Conservation (phyloP, 2,888 invertebrate genomes). For the Octodonta nipae region DNA sequence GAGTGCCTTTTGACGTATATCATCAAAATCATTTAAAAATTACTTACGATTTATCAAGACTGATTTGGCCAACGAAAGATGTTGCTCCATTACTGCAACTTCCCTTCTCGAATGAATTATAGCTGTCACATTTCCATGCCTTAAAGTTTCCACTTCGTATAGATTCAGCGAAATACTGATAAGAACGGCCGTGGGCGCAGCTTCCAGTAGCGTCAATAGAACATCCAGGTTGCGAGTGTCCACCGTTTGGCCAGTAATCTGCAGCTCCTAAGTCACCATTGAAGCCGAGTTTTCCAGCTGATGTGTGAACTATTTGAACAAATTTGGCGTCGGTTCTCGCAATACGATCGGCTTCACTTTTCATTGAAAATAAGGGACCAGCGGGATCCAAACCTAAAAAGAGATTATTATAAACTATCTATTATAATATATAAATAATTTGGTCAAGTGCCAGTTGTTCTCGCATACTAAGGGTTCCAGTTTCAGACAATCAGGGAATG, state of each 20-base stretch:
- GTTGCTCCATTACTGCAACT: slow-evolving; percentile 12
- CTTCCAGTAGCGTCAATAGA: slow-evolving; percentile 22
- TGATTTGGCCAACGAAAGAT: slow-evolving; percentile 7
- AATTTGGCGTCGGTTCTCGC: slow-evolving; percentile 26
- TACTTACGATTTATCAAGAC: slow-evolving; percentile 6
- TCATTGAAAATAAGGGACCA: slow-evolving; percentile 20
- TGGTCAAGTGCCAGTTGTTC: too few species aligned
- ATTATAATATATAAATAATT: too few species aligned
- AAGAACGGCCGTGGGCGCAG: slow-evolving; percentile 37
- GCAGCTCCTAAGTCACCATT: slow-evolving; percentile 23
- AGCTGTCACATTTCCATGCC: slow-evolving; percentile 8
- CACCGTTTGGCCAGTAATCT: slow-evolving; percentile 32
- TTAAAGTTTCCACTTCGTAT: slow-evolving; percentile 8
- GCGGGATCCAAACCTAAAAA: slow-evolving; percentile 30
- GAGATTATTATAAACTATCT: too few species aligned
- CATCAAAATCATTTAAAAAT: too few species aligned
- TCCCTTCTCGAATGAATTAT: slow-evolving; percentile 8
- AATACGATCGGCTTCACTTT: slow-evolving; percentile 21
- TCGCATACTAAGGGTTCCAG: too few species aligned
- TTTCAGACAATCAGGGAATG: too few species aligned
- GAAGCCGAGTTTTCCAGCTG: slow-evolving; percentile 16
- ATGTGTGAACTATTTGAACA: slow-evolving; percentile 30
- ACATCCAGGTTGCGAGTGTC: slow-evolving; percentile 29
- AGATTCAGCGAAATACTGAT: slow-evolving; percentile 34
- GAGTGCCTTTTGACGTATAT: too few species aligned